A percentile compares a stretch with the other conserved stretches of the same genome.
These are phyloP conservation scores for Biston stratarius DNA, from an alignment of 2,888 invertebrate species.

Conservation along the genomic window DNA sequence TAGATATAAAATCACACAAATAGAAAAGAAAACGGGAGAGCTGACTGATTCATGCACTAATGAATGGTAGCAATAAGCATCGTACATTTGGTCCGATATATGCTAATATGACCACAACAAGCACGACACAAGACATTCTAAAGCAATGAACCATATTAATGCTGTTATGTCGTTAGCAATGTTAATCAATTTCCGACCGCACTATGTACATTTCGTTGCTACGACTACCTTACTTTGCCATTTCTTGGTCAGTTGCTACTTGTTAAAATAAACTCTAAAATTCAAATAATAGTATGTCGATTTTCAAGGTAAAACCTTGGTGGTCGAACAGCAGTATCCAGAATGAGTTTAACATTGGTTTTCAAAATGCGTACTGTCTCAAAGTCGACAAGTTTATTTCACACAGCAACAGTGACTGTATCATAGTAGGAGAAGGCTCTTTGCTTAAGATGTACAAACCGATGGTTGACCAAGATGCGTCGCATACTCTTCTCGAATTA, in stretches of 20 bases:
- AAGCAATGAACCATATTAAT: no score
- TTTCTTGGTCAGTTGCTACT: neutral
- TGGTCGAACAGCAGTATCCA: conserved; percentile 91
- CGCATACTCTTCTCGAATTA: conserved; percentile 92
- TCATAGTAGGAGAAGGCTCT: conserved; percentile 86
- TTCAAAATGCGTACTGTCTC: conserved; percentile 87
- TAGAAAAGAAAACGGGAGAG: no score
- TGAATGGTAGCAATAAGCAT: no score
- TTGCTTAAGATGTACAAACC: conserved; percentile 75
- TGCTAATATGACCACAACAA: no score
- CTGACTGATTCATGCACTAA: no score
- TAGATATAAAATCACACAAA: no score
- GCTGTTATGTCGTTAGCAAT: no score
- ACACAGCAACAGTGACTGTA: conserved; percentile 92
- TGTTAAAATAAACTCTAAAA: neutral
- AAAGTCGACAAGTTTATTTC: conserved; percentile 93
- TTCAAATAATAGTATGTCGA: conserved; percentile 89
- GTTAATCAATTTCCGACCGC: neutral
- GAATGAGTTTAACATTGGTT: conserved; percentile 82
- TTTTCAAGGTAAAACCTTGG: conserved; percentile 96
- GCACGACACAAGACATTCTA: no score
- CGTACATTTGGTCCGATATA: no score
- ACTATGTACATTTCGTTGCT: conserved; percentile 32
- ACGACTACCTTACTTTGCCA: conserved; percentile 7
- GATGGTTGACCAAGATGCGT: conserved; percentile 74